Conservation (phyloP, 2,797 vertebrate species). For the Aeoliscus strigatus region DNA sequence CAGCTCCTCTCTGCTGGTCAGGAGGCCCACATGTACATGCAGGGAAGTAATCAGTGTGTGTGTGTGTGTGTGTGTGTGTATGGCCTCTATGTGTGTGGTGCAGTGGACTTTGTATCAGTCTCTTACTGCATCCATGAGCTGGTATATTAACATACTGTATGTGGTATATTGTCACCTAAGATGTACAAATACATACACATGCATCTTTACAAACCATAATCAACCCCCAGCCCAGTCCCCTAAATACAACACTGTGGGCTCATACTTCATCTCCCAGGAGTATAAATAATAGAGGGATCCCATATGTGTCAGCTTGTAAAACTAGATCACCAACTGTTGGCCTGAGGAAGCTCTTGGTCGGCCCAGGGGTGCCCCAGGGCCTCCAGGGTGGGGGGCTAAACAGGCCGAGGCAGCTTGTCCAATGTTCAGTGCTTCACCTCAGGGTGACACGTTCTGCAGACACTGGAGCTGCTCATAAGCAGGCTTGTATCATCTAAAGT, state of each 20-base stretch:
- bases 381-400: slow-evolving; percentile 23
- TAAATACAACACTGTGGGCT: slow-evolving; percentile 27
- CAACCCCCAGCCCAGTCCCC: slow-evolving; percentile 2
- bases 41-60: slow-evolving; percentile 35
- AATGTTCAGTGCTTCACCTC: no score
- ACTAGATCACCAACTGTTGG: slow-evolving; percentile 75
- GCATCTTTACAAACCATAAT: slow-evolving; percentile 16
- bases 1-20: slow-evolving; percentile 50
- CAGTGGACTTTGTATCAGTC: no score
- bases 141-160: no score
- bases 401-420: slow-evolving; percentile 33
- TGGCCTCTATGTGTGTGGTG: slow-evolving; percentile 6
- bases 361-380: slow-evolving; percentile 40
- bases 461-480: no score
- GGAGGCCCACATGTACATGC: slow-evolving; percentile 51
- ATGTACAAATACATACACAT: not conserved
- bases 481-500: no score
- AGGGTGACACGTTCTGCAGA: slow-evolving; percentile 16
- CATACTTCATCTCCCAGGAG: slow-evolving; percentile 30
- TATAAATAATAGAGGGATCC: slow-evolving; percentile 66
- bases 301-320: slow-evolving; percentile 68
- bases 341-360: slow-evolving; percentile 49
- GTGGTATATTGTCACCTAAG: no score
- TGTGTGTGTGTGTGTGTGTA: slow-evolving; percentile 21
- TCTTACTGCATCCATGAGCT: no score